A percentile compares a stretch with the other conserved stretches of the same genome.
phyloP scores from a whole-genome alignment of 2,888 invertebrate species.

The Melikaiella ostensackeni region DNA sequence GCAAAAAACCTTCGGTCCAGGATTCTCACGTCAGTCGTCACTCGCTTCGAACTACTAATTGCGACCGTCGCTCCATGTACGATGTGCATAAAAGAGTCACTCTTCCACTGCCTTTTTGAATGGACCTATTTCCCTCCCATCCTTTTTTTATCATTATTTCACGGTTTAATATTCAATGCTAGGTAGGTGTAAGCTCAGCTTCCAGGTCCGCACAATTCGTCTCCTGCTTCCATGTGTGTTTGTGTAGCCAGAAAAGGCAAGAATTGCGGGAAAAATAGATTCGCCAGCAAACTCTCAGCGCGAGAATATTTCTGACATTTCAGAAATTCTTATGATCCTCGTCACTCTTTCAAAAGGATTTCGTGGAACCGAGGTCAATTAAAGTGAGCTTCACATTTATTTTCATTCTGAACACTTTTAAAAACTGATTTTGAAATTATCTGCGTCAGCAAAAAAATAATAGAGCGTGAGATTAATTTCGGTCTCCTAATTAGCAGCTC shows the following conservation, averaged over 20 bases:
- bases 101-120: slow-evolving; percentile 14
- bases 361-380: neutral
- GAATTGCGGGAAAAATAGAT: neutral
- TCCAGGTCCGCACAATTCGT: neutral
- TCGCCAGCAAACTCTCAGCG: neutral
- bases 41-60: neutral
- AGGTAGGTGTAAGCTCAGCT: neutral
- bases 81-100: neutral
- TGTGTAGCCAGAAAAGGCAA: neutral
- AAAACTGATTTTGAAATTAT: neutral
- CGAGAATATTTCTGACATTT: slow-evolving; percentile 4
- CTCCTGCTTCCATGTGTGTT: too few relatives aligned
- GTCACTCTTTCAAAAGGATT: neutral
- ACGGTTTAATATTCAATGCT: slow-evolving; percentile 14
- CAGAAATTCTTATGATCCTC: neutral
- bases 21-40: slow-evolving; percentile 12
- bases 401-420: neutral
- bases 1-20: slow-evolving; percentile 3
- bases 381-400: neutral
- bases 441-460: neutral
- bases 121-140: neutral
- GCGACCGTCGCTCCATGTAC: neutral
- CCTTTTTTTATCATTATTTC: slow-evolving; percentile 20
- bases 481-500: neutral
- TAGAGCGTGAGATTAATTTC: neutral